Base-by-base conservation (phyloP, 1,140 invertebrate species). In the Adoxophyes honmai region DNA sequence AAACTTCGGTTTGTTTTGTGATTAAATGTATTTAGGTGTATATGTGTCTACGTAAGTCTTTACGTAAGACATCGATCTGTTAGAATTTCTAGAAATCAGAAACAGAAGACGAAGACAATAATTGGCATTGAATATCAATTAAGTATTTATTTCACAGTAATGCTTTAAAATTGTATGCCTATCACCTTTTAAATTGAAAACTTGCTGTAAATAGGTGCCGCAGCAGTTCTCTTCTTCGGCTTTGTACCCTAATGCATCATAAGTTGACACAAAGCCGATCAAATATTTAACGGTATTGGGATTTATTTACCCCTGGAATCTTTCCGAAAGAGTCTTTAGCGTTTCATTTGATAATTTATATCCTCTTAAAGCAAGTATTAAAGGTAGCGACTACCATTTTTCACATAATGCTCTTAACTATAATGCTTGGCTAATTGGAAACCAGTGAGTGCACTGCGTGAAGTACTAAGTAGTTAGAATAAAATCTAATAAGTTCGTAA, bases 211-310 rank as follows among this genome's bases (percentile, higher is more conserved):
- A 18, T n/a, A 10, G 21, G n/a, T 13, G 11, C 42, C 18, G 42
- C 21, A 21, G 10, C 21, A 18, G 6, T 21, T 48, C 42, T 18
- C 18, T 28, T 28, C 21, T 28, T 28, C 21, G 4, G 21, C 18
- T 21, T 18, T 21, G 42, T 14, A 1, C 42, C 7, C 11, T 48
- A 48, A 75, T 82, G 67, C 70, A 86, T 83, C 72, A 75, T 73
- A 65, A 67, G 59, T 64, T 76, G 83, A 86, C 83, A 70, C 62
- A 81, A 83, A 86, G 81, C 83, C 81, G 71, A 78, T 83, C 70
- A 83, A 78, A 78, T 73, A 78, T 82, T 81, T 80, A 81, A 84
- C 76, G 75, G 76, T 75, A 74, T 79, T 73, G 58, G 64, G 65
- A 73, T 75, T 75, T 70, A 52, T 36, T 64, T 60, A 65, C 51